phyloP scores from a whole-genome alignment of 2,888 invertebrate genomes.

The Idaea biselata region DNA sequence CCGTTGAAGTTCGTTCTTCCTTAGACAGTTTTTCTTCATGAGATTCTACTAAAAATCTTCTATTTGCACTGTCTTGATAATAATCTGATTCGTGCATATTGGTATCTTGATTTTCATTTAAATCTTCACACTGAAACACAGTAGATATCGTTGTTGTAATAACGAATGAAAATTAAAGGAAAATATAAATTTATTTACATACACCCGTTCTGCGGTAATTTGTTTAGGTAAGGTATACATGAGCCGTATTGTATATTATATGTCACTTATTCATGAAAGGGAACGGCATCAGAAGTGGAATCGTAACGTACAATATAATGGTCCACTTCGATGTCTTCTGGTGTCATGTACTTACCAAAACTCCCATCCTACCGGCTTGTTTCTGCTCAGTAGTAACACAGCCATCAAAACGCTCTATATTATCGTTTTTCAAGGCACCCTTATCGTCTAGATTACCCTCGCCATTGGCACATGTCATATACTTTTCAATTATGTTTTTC shows the following conservation, averaged over 20 bases:
- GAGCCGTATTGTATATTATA: too few species aligned
- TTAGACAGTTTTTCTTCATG: neutral
- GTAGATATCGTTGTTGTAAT: too few species aligned
- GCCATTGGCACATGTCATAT: slow-evolving; percentile 21
- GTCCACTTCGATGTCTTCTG: too few species aligned
- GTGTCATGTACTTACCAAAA: neutral
- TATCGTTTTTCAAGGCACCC: slow-evolving; percentile 7
- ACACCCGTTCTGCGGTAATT: too few species aligned
- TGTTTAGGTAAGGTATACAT: too few species aligned
- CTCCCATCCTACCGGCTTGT: slow-evolving; percentile 4
- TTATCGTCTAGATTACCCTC: slow-evolving; percentile 19
- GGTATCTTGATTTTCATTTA: neutral
- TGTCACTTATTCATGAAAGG: too few species aligned
- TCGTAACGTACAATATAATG: too few species aligned
- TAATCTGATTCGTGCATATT: neutral
- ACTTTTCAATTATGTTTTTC: slow-evolving; percentile 11
- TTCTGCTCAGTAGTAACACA: slow-evolving; percentile 7
- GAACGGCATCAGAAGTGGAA: too few species aligned
- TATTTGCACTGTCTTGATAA: neutral
- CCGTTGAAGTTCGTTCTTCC: too few species aligned
- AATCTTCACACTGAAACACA: neutral
- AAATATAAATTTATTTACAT: too few species aligned
- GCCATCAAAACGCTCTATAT: neutral
- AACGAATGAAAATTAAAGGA: too few species aligned
- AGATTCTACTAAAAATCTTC: neutral